Conservation (phyloP, 2,888 invertebrate species). For the Idaea dimidiata region DNA sequence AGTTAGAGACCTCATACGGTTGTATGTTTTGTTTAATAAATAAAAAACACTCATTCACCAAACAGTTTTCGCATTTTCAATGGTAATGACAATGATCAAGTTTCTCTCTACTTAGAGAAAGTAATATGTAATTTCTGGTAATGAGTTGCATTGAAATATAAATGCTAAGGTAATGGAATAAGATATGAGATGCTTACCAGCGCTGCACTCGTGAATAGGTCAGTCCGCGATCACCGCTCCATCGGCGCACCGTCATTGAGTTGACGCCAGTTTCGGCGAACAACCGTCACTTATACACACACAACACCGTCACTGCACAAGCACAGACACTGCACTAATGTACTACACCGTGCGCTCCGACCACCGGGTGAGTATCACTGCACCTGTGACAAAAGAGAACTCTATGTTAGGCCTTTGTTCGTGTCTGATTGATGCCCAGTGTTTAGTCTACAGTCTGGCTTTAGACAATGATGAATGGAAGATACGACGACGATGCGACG, state of each 20-base stretch:
- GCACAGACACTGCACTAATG: constrained; percentile 27
- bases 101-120: not conserved
- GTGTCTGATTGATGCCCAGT: constrained; percentile 19
- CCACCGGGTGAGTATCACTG: constrained; percentile 39
- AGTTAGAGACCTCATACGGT: too few species aligned
- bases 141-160: not conserved
- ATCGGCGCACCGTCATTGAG: constrained; percentile 77
- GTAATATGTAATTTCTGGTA: not conserved
- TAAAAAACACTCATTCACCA: not conserved
- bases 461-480: constrained; percentile 16
- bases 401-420: constrained; percentile 26
- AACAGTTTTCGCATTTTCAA: too few species aligned
- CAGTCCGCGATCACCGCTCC: constrained; percentile 77
- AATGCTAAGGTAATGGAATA: not conserved
- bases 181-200: constrained; percentile 53
- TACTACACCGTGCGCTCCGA: constrained; percentile 31
- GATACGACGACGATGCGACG: constrained; percentile 3
- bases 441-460: constrained; percentile 15
- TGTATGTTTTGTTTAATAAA: not conserved
- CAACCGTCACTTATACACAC: constrained; percentile 51
- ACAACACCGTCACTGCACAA: constrained; percentile 38
- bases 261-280: constrained; percentile 66
- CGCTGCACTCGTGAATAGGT: constrained; percentile 74
- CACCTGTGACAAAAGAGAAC: constrained; percentile 59
- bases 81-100: not conserved